Percentiles rank a stretch among this genome's conserved stretches.
Conservation (phyloP, 2,113 vertebrate species). For the Procapra przewalskii region DNA sequence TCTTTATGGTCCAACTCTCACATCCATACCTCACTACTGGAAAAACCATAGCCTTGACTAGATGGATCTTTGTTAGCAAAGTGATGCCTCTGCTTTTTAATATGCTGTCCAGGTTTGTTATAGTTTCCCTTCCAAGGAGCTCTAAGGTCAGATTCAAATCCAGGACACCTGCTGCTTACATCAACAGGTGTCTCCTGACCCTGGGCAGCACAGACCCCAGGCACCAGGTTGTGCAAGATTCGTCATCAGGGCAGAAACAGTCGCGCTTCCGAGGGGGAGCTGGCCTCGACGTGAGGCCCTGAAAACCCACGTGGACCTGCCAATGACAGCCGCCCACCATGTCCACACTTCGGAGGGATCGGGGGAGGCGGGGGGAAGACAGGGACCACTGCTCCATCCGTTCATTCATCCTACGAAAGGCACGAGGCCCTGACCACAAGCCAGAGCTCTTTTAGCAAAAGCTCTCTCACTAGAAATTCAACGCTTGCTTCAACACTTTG, state of each 20-base stretch:
- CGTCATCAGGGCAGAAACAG: neutral
- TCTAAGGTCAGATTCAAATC: fast-evolving
- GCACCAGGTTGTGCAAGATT: neutral
- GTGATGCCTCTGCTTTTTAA: neutral
- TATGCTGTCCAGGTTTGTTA: neutral
- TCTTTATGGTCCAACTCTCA: neutral
- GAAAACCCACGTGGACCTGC: neutral
- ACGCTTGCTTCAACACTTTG: neutral
- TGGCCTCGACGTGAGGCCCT: fast-evolving
- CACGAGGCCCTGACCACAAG: fast-evolving
- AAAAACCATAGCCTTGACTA: neutral
- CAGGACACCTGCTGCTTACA: neutral
- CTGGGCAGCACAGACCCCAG: no score
- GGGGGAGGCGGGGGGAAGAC: fast-evolving
- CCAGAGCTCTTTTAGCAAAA: fast-evolving
- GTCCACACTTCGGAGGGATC: fast-evolving
- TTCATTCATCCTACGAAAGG: fast-evolving
- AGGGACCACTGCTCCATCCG: neutral
- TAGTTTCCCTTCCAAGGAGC: neutral
- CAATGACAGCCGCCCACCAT: fast-evolving
- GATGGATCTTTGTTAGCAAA: neutral
- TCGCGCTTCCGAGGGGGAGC: neutral
- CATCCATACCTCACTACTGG: neutral
- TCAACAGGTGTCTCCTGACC: neutral
- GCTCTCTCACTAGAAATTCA: neutral